Conservation (phyloP, 2,113 vertebrate genomes). For the Ailurus styani region DNA sequence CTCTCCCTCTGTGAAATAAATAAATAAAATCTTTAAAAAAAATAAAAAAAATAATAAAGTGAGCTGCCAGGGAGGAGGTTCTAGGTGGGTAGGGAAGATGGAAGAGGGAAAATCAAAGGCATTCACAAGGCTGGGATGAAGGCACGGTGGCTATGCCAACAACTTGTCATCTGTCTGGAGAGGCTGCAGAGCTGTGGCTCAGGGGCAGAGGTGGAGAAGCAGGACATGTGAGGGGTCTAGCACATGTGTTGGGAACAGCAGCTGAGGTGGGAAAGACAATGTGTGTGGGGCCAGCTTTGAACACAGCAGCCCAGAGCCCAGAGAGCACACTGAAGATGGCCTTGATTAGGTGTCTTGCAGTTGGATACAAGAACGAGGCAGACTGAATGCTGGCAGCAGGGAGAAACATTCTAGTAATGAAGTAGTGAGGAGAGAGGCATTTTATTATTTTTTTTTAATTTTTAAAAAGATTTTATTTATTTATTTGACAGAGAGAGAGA, state of each 20-base stretch:
- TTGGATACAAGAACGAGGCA: background rate
- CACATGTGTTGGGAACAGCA: background rate
- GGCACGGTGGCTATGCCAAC: background rate
- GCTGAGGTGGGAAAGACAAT: background rate
- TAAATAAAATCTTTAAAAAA: no score
- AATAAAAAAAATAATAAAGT: no score
- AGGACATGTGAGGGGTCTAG: rapidly evolving
- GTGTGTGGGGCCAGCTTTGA: background rate
- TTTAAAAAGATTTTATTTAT: no score
- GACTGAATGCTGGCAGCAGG: background rate
- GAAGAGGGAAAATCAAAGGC: background rate
- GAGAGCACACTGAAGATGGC: rapidly evolving
- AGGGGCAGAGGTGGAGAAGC: background rate
- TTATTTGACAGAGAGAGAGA: no score
- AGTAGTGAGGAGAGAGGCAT: background rate
- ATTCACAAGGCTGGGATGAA: no score
- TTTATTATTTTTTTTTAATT: no score
- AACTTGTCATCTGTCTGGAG: background rate
- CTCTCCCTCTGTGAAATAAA: no score
- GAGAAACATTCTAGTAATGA: background rate
- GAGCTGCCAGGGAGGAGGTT: background rate
- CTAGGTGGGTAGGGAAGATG: background rate
- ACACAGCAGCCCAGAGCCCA: background rate
- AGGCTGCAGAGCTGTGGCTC: background rate
- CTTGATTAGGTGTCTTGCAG: background rate